A percentile compares a stretch with the other conserved stretches of the same genome.
Evolutionary conservation across 2,797 vertebrate genomes (phyloP).

Genomic region (Poliocrania exsul): DNA sequence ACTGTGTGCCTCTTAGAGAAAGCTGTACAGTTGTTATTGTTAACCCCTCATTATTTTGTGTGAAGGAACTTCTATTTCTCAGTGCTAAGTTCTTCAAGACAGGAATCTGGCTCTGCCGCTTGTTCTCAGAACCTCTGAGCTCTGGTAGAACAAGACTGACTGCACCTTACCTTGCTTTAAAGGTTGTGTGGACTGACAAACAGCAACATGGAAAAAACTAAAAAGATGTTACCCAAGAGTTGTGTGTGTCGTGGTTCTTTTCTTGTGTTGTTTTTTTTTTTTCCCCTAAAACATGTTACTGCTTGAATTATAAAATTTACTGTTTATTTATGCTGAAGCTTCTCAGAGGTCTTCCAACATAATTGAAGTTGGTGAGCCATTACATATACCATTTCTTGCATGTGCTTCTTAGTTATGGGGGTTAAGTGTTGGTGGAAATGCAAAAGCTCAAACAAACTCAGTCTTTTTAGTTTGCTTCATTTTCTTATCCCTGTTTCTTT

Average conservation of each 20-base stretch:
- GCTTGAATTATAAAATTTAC: background rate
- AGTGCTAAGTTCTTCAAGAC: background rate
- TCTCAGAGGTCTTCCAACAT: background rate
- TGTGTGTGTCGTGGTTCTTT: background rate
- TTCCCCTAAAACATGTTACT: background rate
- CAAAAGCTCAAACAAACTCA: background rate
- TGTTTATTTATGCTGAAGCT: background rate
- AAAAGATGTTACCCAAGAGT: background rate
- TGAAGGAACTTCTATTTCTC: background rate
- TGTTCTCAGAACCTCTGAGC: background rate
- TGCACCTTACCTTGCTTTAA: background rate
- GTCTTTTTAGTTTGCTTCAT: background rate
- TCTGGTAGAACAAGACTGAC: background rate
- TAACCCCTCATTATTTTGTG: background rate
- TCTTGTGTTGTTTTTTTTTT: too few species aligned
- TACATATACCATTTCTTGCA: background rate
- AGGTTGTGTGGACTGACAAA: background rate
- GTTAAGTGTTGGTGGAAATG: background rate
- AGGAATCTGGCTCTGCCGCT: background rate
- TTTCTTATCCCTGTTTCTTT: background rate
- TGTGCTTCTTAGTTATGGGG: background rate
- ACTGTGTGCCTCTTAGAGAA: background rate
- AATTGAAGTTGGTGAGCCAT: background rate
- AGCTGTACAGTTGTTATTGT: background rate
- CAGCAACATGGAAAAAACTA: background rate